Evolutionary conservation across 2,797 vertebrate genomes (phyloP).

Genomic region (Paguma larvata): DNA sequence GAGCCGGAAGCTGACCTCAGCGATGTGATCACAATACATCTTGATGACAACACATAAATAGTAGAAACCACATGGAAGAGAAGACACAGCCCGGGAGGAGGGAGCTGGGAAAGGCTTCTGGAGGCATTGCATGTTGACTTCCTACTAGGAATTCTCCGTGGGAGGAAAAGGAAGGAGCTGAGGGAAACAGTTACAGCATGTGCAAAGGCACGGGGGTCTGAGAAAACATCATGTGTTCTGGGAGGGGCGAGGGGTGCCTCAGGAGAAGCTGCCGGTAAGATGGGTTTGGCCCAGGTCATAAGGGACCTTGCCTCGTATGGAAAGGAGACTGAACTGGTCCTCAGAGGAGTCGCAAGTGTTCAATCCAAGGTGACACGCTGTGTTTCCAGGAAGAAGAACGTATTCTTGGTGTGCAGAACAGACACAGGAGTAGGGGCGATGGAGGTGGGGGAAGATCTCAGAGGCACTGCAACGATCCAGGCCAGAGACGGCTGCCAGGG

Average conservation of each 20-base stretch:
- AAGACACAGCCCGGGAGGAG: background rate
- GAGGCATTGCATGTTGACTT: background rate
- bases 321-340: background rate
- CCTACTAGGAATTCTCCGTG: background rate
- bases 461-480: background rate
- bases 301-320: background rate
- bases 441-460: background rate
- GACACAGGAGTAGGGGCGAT: background rate
- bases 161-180: background rate
- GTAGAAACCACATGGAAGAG: background rate
- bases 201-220: background rate
- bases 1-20: background rate
- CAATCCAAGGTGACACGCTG: background rate
- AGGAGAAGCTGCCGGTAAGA: background rate
- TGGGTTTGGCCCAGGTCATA: too few species aligned
- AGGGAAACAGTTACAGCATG: rapidly evolving
- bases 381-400: background rate
- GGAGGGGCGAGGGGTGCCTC: background rate
- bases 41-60: background rate
- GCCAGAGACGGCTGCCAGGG: background rate
- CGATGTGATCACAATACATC: background rate
- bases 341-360: background rate
- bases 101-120: background rate
- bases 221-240: rapidly evolving
- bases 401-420: background rate